phyloP scores from a whole-genome alignment of 2,888 invertebrate species.

The Tuberolachnus salignus region DNA sequence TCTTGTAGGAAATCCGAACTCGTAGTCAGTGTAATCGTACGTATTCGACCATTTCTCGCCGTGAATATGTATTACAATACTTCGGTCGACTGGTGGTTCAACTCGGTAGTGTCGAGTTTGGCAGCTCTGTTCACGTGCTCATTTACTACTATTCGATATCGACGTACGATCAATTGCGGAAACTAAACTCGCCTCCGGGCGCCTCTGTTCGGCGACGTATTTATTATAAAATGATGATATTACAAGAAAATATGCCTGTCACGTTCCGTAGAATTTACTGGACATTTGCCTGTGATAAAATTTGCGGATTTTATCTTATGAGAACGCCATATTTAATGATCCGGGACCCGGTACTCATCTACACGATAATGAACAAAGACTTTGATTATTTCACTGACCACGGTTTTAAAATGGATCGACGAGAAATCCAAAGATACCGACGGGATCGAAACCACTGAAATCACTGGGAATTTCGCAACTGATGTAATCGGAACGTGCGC shows the following conservation, averaged over 20 bases:
- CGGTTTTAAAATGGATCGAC: background rate
- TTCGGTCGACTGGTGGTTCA: background rate
- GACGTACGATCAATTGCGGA: conserved; percentile 64
- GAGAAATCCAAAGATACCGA: background rate
- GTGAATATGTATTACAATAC: too few relatives aligned
- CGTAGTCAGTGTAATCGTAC: too few relatives aligned
- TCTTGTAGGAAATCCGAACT: too few relatives aligned
- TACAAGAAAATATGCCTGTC: background rate
- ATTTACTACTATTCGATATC: conserved; percentile 59
- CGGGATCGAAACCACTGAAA: conserved; percentile 18
- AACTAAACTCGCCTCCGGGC: conserved; percentile 62
- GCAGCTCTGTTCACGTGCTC: background rate
- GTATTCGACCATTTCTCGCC: too few relatives aligned
- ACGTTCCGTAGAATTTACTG: conserved; percentile 28
- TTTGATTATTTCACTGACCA: conserved; percentile 58
- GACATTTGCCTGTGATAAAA: conserved; percentile 59
- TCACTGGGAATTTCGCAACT: conserved; percentile 64
- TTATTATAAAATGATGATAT: background rate
- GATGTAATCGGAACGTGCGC: conserved; percentile 65
- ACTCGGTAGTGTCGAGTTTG: background rate
- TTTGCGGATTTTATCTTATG: conserved; percentile 45
- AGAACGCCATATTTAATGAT: conserved; percentile 41
- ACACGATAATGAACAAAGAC: conserved; percentile 58
- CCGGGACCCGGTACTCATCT: conserved; percentile 46
- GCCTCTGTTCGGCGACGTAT: conserved; percentile 63